A percentile compares a stretch with the other conserved stretches of the same genome.
Evolutionary conservation across 1,140 invertebrate genomes (phyloP).

Genomic region (Drosophila serrata): DNA sequence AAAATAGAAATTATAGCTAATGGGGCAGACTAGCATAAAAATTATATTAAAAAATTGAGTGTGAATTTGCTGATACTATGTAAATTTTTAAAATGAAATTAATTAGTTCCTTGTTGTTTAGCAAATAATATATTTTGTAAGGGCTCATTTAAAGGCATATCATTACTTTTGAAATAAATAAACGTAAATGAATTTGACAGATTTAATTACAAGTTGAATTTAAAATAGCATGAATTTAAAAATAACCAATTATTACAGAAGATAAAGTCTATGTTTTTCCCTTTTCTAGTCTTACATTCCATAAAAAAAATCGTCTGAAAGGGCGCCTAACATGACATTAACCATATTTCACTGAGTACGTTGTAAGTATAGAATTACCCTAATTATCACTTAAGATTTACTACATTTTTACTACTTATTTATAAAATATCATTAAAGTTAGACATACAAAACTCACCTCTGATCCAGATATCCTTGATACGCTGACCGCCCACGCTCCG

Average conservation of each 20-base stretch:
- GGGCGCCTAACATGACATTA: not conserved
- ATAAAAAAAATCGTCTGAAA: not conserved
- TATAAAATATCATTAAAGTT: not conserved
- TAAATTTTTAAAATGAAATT: not conserved
- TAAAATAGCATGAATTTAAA: not conserved
- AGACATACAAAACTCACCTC: slow-evolving; percentile 1
- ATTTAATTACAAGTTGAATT: not conserved
- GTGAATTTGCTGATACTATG: not conserved
- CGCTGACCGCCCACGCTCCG: slow-evolving; percentile 15
- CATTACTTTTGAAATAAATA: too few species aligned
- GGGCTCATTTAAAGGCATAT: not conserved
- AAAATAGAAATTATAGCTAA: not conserved
- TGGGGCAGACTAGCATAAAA: not conserved
- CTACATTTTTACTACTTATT: not conserved
- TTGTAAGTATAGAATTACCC: not conserved
- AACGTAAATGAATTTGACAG: too few species aligned
- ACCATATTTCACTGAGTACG: not conserved
- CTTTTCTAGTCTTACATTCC: too few species aligned
- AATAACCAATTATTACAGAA: not conserved
- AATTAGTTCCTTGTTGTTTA: not conserved
- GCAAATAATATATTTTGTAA: not conserved
- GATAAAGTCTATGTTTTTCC: not conserved
- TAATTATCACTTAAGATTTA: not conserved
- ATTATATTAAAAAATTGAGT: not conserved
- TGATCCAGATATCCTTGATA: slow-evolving; percentile 8